Conservation (phyloP, 30 jellyfish, hydroid and myxozoan genomes). For the Aurelia sp. region DNA sequence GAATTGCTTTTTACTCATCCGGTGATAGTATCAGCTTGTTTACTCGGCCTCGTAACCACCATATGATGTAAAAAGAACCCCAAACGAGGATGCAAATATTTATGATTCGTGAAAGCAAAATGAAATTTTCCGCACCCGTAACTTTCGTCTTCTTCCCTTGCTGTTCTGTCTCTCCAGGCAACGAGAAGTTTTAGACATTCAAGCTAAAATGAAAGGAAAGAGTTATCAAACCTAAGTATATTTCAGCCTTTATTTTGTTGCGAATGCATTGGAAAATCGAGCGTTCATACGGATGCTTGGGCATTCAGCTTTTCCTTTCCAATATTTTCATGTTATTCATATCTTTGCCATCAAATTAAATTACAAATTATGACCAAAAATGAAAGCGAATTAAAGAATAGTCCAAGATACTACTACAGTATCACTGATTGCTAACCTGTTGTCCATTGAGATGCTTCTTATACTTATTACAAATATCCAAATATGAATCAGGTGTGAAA, state of each 20-base stretch:
- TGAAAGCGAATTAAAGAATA: too few species aligned
- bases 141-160: slow-evolving; percentile 98
- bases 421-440: slow-evolving; percentile 52
- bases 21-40: neutral
- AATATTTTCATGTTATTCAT: too few species aligned
- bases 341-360: too few species aligned
- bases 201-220: slow-evolving; percentile 32
- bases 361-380: too few species aligned
- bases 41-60: neutral
- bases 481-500: slow-evolving; percentile 78
- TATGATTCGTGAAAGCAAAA: neutral
- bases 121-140: slow-evolving; percentile 55
- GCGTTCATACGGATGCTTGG: too few species aligned
- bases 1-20: neutral
- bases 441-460: slow-evolving; percentile 85
- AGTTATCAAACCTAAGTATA: neutral
- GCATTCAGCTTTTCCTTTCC: too few species aligned
- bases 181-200: slow-evolving; percentile 82
- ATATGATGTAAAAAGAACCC: too few species aligned
- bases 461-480: slow-evolving; percentile 71
- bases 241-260: too few species aligned
- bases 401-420: too few species aligned
- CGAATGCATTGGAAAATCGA: too few species aligned
- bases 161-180: slow-evolving; percentile 95
- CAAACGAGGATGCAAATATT: neutral